These are phyloP conservation scores for Hylaea fasciaria DNA, from an alignment of 2,888 invertebrate species.

Conservation along the genomic window DNA sequence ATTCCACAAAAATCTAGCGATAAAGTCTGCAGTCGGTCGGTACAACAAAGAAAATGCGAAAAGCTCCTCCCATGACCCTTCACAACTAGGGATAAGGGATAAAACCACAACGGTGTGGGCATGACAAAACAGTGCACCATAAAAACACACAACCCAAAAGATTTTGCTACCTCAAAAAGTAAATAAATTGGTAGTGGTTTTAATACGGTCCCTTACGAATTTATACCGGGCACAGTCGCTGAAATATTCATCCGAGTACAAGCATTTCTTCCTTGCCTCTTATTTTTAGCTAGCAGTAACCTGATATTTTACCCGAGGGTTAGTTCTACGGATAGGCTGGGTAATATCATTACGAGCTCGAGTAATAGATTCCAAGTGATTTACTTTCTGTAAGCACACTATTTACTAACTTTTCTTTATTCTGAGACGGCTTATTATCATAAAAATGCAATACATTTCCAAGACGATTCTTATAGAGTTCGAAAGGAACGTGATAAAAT, in stretches of 20 bases:
- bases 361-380: constrained; percentile 37
- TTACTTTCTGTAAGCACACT: constrained; percentile 22
- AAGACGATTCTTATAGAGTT: neutral
- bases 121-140: constrained; percentile 9
- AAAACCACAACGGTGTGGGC: constrained; percentile 18
- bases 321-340: constrained; percentile 1
- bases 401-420: constrained; percentile 32
- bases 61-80: neutral
- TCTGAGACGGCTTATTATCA: constrained; percentile 28
- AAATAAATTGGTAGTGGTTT: constrained; percentile 50
- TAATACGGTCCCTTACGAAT: constrained; percentile 47
- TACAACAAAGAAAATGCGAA: constrained; percentile 15
- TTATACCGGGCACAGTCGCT: constrained; percentile 41
- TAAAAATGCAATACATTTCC: constrained; percentile 28
- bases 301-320: constrained; percentile 19
- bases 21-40: neutral
- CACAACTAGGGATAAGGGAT: constrained; percentile 9
- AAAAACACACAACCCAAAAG: constrained; percentile 25
- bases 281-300: constrained; percentile 31
- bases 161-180: constrained; percentile 37
- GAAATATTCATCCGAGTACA: constrained; percentile 50
- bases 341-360: constrained; percentile 30
- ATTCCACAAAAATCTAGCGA: neutral
- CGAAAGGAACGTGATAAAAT: neutral
- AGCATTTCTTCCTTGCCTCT: constrained; percentile 42